phyloP scores from a whole-genome alignment of 2,797 vertebrate genomes.

The Anisognathus igniventris region DNA sequence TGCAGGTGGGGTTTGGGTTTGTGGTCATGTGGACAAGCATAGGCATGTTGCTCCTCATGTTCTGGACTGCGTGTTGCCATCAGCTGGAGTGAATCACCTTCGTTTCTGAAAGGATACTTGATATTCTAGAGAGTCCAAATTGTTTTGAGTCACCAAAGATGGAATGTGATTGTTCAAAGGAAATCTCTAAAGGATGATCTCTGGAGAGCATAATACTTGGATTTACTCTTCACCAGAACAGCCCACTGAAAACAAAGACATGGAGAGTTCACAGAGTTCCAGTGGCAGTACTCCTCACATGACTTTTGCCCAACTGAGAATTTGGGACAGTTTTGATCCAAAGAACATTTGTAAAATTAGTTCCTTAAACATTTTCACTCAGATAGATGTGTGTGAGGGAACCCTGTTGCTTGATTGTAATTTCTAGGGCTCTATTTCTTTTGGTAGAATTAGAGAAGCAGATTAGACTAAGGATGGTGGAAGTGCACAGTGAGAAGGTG shows the following conservation, averaged over 20 bases:
- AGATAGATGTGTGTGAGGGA: background rate
- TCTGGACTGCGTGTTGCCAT: background rate
- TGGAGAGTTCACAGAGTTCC: background rate
- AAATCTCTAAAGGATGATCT: background rate
- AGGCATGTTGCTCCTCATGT: fast-evolving
- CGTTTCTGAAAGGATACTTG: background rate
- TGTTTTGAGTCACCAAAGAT: background rate
- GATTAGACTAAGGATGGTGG: background rate
- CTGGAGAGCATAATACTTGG: background rate
- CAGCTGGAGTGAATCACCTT: background rate
- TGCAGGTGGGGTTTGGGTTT: background rate
- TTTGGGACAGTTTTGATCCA: background rate
- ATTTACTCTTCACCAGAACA: background rate
- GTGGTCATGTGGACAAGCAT: background rate
- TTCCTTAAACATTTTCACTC: background rate
- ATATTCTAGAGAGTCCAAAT: background rate
- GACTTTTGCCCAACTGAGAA: background rate
- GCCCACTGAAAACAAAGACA: background rate
- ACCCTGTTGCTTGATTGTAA: background rate
- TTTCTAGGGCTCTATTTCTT: background rate
- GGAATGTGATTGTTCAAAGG: background rate
- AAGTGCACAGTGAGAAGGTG: background rate
- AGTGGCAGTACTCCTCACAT: background rate
- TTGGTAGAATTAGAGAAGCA: background rate
- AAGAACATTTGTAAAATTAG: background rate